Percentiles rank a stretch among this genome's conserved stretches.
Evolutionary conservation across 2,797 vertebrate species (phyloP).

Genomic region (Sorex maritimensis): DNA sequence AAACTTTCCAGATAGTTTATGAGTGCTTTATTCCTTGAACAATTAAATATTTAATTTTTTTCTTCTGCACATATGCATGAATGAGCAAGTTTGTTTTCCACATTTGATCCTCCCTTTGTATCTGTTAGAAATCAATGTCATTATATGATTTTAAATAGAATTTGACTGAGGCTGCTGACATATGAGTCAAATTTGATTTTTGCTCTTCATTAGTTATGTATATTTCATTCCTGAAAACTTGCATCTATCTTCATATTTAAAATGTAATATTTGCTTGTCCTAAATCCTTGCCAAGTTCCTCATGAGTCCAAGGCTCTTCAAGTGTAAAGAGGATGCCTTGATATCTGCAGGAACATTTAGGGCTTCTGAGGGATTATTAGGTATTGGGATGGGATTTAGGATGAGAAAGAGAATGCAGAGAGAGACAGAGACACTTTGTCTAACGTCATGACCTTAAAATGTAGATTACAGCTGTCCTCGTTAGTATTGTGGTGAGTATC

Average conservation of each 20-base stretch:
- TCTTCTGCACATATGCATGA: neutral
- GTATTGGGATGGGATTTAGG: accelerated
- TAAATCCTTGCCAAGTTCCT: neutral
- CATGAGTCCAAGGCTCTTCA: neutral
- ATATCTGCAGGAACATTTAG: neutral
- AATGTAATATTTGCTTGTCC: neutral
- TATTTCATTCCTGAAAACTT: slow-evolving; percentile 35
- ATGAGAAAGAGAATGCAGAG: neutral
- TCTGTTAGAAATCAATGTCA: neutral
- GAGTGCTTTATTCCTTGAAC: neutral
- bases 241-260: neutral
- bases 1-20: neutral
- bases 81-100: neutral
- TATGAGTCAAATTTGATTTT: neutral
- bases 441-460: neutral
- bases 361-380: accelerated
- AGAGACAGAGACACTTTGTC: neutral
- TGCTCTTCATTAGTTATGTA: neutral
- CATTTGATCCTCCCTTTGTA: neutral
- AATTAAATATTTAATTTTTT: neutral
- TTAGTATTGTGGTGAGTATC: too few species aligned
- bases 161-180: neutral
- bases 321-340: neutral
- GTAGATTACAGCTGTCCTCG: too few species aligned
- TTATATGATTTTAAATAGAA: neutral